Evolutionary conservation across 1,140 invertebrate genomes (phyloP).

Genomic region (Steinernema feltiae): DNA sequence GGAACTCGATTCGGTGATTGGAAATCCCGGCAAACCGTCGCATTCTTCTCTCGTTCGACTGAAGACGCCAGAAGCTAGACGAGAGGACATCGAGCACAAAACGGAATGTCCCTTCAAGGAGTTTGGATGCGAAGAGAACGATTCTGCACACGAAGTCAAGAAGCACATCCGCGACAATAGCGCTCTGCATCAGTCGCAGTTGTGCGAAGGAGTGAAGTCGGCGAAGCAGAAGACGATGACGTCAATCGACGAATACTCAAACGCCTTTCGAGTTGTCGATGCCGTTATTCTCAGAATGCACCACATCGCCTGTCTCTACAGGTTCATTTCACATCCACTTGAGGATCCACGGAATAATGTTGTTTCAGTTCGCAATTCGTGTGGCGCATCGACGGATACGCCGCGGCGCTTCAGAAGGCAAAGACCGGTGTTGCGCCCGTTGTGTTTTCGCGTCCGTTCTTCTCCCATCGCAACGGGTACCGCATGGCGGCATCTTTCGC

Average conservation of each 20-base stretch:
- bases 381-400: conserved; percentile 16
- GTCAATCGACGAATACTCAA: not conserved
- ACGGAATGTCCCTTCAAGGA: conserved; percentile 16
- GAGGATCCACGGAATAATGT: not conserved
- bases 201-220: not conserved
- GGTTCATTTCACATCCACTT: not conserved
- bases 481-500: conserved; percentile 10
- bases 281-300: not conserved
- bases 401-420: not conserved
- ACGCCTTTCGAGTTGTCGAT: not conserved
- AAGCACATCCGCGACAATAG: conserved; percentile 13
- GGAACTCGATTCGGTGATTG: too few species aligned
- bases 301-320: conserved; percentile 10
- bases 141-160: conserved; percentile 16
- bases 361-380: conserved; percentile 11
- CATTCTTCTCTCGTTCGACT: not conserved
- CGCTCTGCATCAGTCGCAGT: not conserved
- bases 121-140: conserved; percentile 9
- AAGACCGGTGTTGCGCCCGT: not conserved
- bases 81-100: not conserved
- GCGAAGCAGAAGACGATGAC: conserved; percentile 17
- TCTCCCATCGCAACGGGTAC: conserved; percentile 7
- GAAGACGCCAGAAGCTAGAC: not conserved
- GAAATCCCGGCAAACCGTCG: too few species aligned
- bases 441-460: conserved; percentile 3